Percentiles rank a stretch among this genome's conserved stretches.
phyloP scores from a whole-genome alignment of 2,888 invertebrate genomes.

The Drosophila mulleri region DNA sequence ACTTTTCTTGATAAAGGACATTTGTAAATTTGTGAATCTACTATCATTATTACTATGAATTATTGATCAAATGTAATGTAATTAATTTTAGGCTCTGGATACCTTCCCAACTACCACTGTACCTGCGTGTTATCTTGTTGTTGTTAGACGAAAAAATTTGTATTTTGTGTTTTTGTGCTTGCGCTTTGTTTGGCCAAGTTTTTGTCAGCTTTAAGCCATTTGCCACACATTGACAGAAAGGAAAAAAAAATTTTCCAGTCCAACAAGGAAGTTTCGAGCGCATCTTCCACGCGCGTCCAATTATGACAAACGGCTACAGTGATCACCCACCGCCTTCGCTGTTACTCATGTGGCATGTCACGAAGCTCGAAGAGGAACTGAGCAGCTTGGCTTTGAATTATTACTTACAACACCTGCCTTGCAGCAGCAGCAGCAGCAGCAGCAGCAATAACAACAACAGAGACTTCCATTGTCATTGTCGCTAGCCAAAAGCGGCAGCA shows the following conservation, averaged over 20 bases:
- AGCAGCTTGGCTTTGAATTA: slow-evolving; percentile 50
- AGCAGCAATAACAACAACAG: slow-evolving; percentile 9
- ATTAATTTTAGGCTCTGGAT: neutral
- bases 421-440: slow-evolving; percentile 13
- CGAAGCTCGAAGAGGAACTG: slow-evolving; percentile 55
- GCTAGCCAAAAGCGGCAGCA: slow-evolving; percentile 20
- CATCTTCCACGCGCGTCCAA: slow-evolving; percentile 75
- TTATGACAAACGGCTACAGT: slow-evolving; percentile 67
- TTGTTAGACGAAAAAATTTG: slow-evolving; percentile 24
- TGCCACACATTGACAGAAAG: slow-evolving; percentile 60
- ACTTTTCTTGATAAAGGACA: too few relatives aligned
- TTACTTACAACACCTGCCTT: slow-evolving; percentile 64
- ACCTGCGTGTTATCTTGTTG: neutral
- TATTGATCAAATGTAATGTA: neutral
- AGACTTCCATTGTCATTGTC: slow-evolving; percentile 61
- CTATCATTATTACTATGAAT: too few relatives aligned
- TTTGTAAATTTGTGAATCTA: too few relatives aligned
- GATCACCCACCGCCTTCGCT: slow-evolving; percentile 11
- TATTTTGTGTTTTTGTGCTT: slow-evolving; percentile 14
- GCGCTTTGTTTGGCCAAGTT: slow-evolving; percentile 48
- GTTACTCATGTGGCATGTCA: slow-evolving; percentile 47
- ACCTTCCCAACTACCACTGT: slow-evolving; percentile 32
- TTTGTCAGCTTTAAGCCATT: slow-evolving; percentile 41
- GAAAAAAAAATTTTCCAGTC: neutral
- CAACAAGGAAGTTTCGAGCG: slow-evolving; percentile 71